Base-by-base conservation (phyloP, 2,888 invertebrate genomes). In the Acleris laterana region DNA sequence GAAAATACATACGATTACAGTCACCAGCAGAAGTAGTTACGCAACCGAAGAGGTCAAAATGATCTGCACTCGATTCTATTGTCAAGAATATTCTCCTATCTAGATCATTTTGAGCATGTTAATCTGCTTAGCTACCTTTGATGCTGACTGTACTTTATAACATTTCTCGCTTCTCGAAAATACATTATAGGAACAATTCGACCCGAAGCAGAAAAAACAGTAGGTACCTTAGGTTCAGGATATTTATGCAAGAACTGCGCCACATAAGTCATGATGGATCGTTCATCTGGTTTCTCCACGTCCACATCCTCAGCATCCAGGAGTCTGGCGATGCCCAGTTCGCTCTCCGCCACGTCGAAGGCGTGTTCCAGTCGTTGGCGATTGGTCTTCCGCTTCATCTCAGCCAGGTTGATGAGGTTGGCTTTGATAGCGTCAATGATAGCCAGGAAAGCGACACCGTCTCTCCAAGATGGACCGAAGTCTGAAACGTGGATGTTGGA, bases 181-280 rank as follows among this genome's bases (percentile, higher is more conserved):
- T 6, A 25, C 25, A 25, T 6, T n/a, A n/a, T n/a, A n/a, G n/a
- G n/a, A n/a, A 5, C 25, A 25, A 25, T 25, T 25, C 25, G 4
- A 13, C 13, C 13, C 38, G 0, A 13, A 11, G 11, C 13, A 38
- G 38, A 38, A 46, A 17, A 46, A 46, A 16, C 5, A 6, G 80
- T n/a, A n/a, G n/a, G n/a, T 71, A 95, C 95, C 90, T 95, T 96
- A 59, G 97, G 97, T 93, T 97, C 97, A 55, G 97, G 97, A 90
- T 97, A 97, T 92, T 98, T 98, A 87, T 99, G 98, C 82, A 99
- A 94, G 91, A 99, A 99, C 93, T 99, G 99, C 49, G 99, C 98
- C 70, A 99, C 98, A 87, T 99, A 99, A 38, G 99, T 99, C 99
- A 99, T 99, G 77, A 99, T 98, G 70, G 98, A 98, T 89, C 98